phyloP scores from a whole-genome alignment of 2,797 vertebrate genomes.

The Melanotaenia maccullochi region DNA sequence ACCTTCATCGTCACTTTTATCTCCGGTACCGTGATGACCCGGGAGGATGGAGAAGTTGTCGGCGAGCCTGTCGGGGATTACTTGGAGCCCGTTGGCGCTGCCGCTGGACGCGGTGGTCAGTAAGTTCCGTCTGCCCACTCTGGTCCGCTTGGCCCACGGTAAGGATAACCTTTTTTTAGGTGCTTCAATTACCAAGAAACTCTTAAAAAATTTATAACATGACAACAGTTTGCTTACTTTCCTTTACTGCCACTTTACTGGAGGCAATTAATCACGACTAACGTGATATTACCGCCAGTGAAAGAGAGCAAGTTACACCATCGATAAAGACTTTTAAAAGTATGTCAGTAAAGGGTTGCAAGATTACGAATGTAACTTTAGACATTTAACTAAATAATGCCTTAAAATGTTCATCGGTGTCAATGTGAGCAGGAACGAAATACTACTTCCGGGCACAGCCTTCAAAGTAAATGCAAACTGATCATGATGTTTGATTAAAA shows the following conservation, averaged over 20 bases:
- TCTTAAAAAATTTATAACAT: slow-evolving; percentile 11
- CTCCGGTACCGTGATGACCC: slow-evolving; percentile 82
- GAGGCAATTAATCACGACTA: background rate
- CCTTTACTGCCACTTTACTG: background rate
- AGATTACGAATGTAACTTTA: background rate
- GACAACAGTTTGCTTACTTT: slow-evolving; percentile 4
- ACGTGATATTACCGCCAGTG: fast-evolving
- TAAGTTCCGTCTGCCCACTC: slow-evolving; percentile 92
- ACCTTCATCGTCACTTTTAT: slow-evolving; percentile 38
- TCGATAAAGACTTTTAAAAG: background rate
- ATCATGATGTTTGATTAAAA: background rate
- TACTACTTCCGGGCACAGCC: slow-evolving; percentile 25
- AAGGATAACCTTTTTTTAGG: slow-evolving; percentile 44
- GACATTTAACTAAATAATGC: slow-evolving; percentile 19
- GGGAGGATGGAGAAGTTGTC: slow-evolving; percentile 93
- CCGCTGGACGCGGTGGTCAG: slow-evolving; percentile 95
- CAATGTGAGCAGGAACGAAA: background rate
- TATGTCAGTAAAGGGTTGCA: background rate
- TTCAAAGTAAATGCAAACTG: slow-evolving; percentile 38
- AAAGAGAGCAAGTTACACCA: fast-evolving
- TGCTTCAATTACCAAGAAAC: background rate
- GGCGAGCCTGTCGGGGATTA: slow-evolving; percentile 90
- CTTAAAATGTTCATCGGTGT: background rate
- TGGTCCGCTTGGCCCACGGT: slow-evolving; percentile 92
- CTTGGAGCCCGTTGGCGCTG: slow-evolving; percentile 92